Evolutionary conservation across 2,888 invertebrate genomes (phyloP).

Genomic region (Cheilosia grossa): DNA sequence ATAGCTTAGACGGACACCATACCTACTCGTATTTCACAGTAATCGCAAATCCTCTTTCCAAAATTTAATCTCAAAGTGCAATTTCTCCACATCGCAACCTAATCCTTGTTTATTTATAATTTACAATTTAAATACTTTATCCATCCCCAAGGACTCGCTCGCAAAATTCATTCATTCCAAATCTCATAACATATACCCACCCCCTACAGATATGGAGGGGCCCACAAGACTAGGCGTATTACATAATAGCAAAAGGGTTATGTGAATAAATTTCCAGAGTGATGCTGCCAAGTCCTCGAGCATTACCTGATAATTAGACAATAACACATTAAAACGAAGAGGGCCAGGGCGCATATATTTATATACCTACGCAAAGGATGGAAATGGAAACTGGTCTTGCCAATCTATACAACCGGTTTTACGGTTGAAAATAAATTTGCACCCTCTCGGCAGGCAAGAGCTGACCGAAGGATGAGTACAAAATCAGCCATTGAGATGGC

Average conservation of each 20-base stretch:
- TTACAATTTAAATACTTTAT: constrained; percentile 75
- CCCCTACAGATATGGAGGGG: background rate
- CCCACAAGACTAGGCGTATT: background rate
- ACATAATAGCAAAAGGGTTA: constrained; percentile 56
- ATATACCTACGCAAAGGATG: constrained; percentile 36
- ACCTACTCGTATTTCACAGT: constrained; percentile 24
- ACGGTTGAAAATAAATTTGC: constrained; percentile 45
- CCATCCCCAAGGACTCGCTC: constrained; percentile 60
- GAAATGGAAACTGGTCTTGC: constrained; percentile 60
- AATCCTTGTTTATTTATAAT: constrained; percentile 74
- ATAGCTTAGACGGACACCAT: background rate
- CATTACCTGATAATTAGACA: constrained; percentile 75
- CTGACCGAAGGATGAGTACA: constrained; percentile 48
- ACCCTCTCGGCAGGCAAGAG: constrained; percentile 51
- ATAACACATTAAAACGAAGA: constrained; percentile 72
- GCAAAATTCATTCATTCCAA: constrained; percentile 50
- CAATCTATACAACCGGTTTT: constrained; percentile 62
- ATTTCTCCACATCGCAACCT: constrained; percentile 52
- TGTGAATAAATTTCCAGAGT: constrained; percentile 63
- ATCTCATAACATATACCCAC: constrained; percentile 20
- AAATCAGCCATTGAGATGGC: constrained; percentile 70
- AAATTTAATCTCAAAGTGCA: constrained; percentile 67
- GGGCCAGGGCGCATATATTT: constrained; percentile 50
- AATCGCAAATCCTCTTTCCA: constrained; percentile 32
- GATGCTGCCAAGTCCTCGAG: constrained; percentile 69